Evolutionary conservation across 2,113 vertebrate species (phyloP).

Genomic region (Melanerpes formicivorus): DNA sequence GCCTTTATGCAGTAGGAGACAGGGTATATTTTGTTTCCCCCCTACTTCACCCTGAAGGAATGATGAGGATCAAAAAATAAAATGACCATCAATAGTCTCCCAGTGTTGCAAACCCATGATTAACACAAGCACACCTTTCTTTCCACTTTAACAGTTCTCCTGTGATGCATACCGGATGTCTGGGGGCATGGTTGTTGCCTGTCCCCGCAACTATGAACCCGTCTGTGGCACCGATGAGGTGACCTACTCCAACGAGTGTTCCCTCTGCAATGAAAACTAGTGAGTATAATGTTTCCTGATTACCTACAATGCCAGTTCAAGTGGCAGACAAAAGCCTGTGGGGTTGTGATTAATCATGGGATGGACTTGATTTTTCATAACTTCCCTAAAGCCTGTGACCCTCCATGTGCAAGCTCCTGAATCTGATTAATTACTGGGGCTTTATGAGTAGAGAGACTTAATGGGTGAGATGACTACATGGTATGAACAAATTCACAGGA

Average conservation of each 20-base stretch:
- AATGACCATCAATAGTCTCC: neutral
- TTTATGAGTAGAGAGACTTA: neutral
- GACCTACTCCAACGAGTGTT: constrained; percentile 58
- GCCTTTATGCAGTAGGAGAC: neutral
- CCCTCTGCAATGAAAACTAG: neutral
- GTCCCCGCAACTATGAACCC: neutral
- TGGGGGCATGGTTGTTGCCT: neutral
- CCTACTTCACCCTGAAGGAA: neutral
- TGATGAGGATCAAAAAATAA: neutral
- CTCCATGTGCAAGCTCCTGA: neutral
- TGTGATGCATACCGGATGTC: accelerated
- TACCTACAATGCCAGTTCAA: neutral
- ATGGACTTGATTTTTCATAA: neutral
- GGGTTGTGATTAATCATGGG: neutral
- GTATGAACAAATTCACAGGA: neutral
- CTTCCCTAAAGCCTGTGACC: neutral
- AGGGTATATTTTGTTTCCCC: accelerated
- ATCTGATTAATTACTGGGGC: constrained; percentile 26
- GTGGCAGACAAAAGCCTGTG: neutral
- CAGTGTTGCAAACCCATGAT: accelerated
- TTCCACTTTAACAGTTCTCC: neutral
- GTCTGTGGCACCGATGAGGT: constrained; percentile 4
- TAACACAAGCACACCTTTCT: neutral
- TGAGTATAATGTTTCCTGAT: neutral
- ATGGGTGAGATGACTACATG: neutral